Evolutionary conservation across 2,888 invertebrate species (phyloP).

Genomic region (Drosophila prolongata): DNA sequence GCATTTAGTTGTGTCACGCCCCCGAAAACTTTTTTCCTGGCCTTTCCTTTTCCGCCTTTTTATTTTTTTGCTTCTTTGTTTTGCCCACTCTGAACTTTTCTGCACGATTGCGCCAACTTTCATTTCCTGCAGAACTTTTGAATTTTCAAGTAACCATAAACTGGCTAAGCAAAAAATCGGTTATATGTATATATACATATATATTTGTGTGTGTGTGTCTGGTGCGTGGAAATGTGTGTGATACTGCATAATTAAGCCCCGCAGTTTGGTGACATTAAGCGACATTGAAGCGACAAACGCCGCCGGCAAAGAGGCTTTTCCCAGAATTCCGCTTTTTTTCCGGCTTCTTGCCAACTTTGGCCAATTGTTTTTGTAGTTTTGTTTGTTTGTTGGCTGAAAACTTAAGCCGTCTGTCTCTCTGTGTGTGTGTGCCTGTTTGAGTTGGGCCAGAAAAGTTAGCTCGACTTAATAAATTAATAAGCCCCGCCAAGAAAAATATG

Average conservation of each 20-base stretch:
- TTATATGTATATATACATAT: background rate
- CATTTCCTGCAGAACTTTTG: conserved; percentile 69
- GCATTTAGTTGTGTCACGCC: conserved; percentile 51
- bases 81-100: conserved; percentile 55
- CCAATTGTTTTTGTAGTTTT: conserved; percentile 67
- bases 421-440: background rate
- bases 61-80: conserved; percentile 13
- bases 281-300: conserved; percentile 60
- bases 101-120: conserved; percentile 72
- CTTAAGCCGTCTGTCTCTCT: conserved; percentile 50
- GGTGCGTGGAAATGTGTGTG: conserved; percentile 37
- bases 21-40: conserved; percentile 8
- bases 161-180: conserved; percentile 35
- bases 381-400: conserved; percentile 59
- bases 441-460: conserved; percentile 30
- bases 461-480: conserved; percentile 55
- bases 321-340: conserved; percentile 16
- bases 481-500: conserved; percentile 49
- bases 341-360: conserved; percentile 39
- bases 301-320: conserved; percentile 51
- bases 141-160: conserved; percentile 61
- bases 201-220: conserved; percentile 17
- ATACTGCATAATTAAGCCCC: conserved; percentile 68
- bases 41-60: conserved; percentile 6
- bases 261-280: conserved; percentile 69